Evolutionary conservation across 2,113 vertebrate genomes (phyloP).

Genomic region (Rhabdomys dilectus): DNA sequence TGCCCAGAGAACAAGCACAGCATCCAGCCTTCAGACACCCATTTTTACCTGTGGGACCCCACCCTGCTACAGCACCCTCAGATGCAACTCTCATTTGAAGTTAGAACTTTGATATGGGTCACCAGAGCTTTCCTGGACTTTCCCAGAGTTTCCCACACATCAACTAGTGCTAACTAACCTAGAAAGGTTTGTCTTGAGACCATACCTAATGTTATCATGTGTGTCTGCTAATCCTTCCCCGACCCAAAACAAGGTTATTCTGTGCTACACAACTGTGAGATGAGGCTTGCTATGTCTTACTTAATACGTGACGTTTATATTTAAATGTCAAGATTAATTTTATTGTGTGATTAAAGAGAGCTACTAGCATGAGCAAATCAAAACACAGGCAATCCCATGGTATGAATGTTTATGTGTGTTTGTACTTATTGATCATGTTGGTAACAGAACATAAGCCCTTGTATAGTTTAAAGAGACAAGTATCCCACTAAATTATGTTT

Average conservation of each 20-base stretch:
- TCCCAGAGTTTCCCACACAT: not conserved
- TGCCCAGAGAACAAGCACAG: accelerated
- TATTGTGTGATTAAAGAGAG: not conserved
- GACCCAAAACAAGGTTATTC: not conserved
- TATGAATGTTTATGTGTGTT: not conserved
- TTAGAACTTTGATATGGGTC: not conserved
- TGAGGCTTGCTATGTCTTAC: not conserved
- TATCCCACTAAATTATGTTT: not conserved
- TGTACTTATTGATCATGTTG: not conserved
- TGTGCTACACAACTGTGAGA: not conserved
- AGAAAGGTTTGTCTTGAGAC: not conserved
- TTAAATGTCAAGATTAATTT: not conserved
- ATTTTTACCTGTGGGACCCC: not conserved
- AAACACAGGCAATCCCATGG: not conserved
- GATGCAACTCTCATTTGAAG: not conserved
- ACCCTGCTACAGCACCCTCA: not conserved
- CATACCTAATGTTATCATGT: not conserved
- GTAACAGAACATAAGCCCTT: not conserved
- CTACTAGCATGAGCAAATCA: not conserved
- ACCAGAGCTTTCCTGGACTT: not conserved
- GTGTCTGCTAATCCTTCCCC: not conserved
- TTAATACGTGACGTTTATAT: not conserved
- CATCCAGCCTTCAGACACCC: not conserved
- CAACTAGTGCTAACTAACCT: not conserved
- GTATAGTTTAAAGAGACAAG: slow-evolving; percentile 17